Evolutionary conservation across 2,888 invertebrate species (phyloP).

Genomic region (Yponomeuta evonymella): DNA sequence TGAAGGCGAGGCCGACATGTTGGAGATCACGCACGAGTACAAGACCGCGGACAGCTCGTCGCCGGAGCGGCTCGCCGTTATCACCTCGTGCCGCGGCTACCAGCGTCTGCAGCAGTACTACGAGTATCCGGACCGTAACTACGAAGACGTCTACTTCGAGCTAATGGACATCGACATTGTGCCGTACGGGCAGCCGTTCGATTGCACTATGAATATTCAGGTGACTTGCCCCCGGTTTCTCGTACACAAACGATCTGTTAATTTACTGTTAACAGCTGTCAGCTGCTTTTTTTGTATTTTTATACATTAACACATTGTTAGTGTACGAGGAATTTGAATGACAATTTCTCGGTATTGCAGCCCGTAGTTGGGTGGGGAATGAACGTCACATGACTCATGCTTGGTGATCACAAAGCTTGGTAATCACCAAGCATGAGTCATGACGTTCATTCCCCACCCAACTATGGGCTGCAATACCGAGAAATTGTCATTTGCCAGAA

Average conservation of each 20-base stretch:
- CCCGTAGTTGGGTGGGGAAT: too few relatives aligned
- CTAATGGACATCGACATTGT: slow-evolving; percentile 80
- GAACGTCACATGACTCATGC: too few relatives aligned
- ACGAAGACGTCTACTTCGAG: slow-evolving; percentile 80
- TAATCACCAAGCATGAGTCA: too few relatives aligned
- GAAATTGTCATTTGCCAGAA: too few relatives aligned
- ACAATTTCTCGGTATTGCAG: neutral
- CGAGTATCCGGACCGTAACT: slow-evolving; percentile 74
- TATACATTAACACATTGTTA: too few relatives aligned
- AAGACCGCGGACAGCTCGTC: slow-evolving; percentile 79
- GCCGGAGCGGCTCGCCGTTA: slow-evolving; percentile 79
- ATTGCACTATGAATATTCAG: slow-evolving; percentile 79
- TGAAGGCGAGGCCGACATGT: slow-evolving; percentile 78
- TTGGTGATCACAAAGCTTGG: too few relatives aligned
- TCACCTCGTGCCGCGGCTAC: slow-evolving; percentile 80
- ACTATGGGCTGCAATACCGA: too few relatives aligned
- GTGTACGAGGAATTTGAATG: neutral
- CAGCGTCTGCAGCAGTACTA: slow-evolving; percentile 78
- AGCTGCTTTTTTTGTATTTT: neutral
- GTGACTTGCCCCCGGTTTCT: slow-evolving; percentile 35
- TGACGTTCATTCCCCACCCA: too few relatives aligned
- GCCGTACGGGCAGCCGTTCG: slow-evolving; percentile 80
- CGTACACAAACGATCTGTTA: too few relatives aligned
- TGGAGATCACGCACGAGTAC: slow-evolving; percentile 80
- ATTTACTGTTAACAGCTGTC: too few relatives aligned